Percentiles rank a stretch among this genome's conserved stretches.
These are phyloP conservation scores for Ptilonorhynchus violaceus DNA, from an alignment of 2,113 vertebrate genomes.

Conservation along the genomic window DNA sequence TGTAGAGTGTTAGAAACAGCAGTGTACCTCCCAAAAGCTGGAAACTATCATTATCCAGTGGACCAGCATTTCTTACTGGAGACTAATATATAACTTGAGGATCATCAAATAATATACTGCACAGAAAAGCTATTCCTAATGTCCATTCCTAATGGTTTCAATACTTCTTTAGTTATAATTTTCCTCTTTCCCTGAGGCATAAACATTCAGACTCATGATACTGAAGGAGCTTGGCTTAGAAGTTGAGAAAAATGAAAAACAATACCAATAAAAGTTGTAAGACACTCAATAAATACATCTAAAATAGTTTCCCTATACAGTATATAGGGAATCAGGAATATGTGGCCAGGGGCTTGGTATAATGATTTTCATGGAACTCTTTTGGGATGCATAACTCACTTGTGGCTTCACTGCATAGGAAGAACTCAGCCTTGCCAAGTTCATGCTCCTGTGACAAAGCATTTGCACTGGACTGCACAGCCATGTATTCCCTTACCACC, in stretches of 20 bases:
- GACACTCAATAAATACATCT: conserved; percentile 26
- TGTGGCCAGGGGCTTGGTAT: background rate
- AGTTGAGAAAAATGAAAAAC: conserved; percentile 42
- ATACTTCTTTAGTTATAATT: conserved; percentile 37
- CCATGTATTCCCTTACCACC: background rate
- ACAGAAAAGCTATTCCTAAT: conserved; percentile 26
- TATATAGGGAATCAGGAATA: background rate
- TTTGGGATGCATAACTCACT: background rate
- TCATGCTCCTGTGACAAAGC: background rate
- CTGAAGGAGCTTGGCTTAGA: background rate
- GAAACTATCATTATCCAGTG: background rate
- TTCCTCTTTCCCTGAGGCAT: conserved; percentile 44
- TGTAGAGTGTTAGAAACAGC: background rate
- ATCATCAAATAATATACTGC: background rate
- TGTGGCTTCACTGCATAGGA: background rate
- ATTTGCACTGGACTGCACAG: background rate
- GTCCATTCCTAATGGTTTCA: conserved; percentile 35
- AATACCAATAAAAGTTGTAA: conserved; percentile 28
- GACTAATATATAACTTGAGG: background rate
- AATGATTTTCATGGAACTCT: background rate
- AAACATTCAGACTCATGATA: conserved; percentile 35
- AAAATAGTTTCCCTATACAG: background rate
- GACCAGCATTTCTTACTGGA: background rate
- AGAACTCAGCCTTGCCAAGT: background rate
- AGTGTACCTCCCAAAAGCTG: background rate